Base-by-base conservation (phyloP, 2,888 invertebrate genomes). In the Drosophila nr. perissopoda region DNA sequence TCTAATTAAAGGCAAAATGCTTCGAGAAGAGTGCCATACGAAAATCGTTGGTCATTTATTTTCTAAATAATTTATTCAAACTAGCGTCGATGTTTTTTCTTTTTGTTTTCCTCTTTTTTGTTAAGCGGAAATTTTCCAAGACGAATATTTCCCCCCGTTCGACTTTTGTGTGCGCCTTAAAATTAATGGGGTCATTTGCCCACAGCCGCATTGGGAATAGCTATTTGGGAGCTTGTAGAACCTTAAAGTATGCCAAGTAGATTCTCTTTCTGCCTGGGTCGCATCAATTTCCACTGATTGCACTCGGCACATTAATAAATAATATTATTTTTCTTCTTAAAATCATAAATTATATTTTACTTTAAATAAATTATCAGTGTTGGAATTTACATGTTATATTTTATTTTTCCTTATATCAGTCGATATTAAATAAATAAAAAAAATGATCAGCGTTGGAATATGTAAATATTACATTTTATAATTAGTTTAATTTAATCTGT, bases 171-270 rank as follows among this genome's bases (percentile, higher is more conserved):
- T 51, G 60, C 58, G 69, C 70, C 58, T 69, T 72, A 33, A 82
- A 83, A 88, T 87, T 88, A 88, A 87, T 87, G 81, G 81, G 87
- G 74, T 88, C 89, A 81, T 86, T 88, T 88, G 84, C 87, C 87
- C 72, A 67, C 58, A 46, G 60, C 42, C 67, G 65, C 56, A 64
- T 59, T 61, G 53, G 42, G 65, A 70, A 64, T 27, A 59, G 57
- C 53, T 38, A 58, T 69, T 56, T 66, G 8, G 1, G 48, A 60
- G 59, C 66, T 58, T 62, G 42, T 62, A 31, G 54, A 61, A 60
- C 33, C 66, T 38, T 36, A 40, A 71, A 70, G 62, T 67, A 68
- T 68, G 66, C 68, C 78, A 78, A 79, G 69, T 70, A 81, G 67
- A 78, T 70, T 70, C 59, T 49, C 38, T 66, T 61, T 36, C 21